A percentile compares a stretch with the other conserved stretches of the same genome.
Evolutionary conservation across 53 echinoderm and acorn worm genomes (phyloP).

Genomic region (Temnopleurus reevesii): DNA sequence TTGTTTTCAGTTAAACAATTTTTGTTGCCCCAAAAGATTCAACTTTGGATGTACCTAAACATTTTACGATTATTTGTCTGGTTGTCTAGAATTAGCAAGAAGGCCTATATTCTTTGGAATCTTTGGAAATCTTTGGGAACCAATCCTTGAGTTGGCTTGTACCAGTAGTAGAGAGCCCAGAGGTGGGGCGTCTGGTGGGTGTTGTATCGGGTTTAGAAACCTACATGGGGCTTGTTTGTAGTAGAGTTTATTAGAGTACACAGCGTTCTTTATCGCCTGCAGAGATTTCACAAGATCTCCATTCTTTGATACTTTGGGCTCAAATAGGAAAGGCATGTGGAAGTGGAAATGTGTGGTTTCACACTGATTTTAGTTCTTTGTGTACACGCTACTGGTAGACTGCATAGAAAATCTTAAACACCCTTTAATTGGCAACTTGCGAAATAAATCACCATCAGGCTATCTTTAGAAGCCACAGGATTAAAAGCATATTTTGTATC

Average conservation of each 20-base stretch:
- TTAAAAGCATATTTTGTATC: too few relatives aligned
- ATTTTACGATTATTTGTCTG: too few relatives aligned
- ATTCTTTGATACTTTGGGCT: slow-evolving; percentile 40
- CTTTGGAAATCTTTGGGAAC: too few relatives aligned
- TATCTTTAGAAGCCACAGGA: background rate
- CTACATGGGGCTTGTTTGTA: slow-evolving; percentile 44
- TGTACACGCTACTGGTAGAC: background rate
- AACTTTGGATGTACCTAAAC: too few relatives aligned
- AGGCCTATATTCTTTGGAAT: too few relatives aligned
- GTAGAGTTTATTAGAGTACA: slow-evolving; percentile 55
- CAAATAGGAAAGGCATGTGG: slow-evolving; percentile 11
- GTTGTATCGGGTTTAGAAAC: slow-evolving; percentile 13
- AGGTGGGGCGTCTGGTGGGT: background rate
- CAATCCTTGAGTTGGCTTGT: too few relatives aligned
- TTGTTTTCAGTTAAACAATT: too few relatives aligned
- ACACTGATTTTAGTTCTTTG: background rate
- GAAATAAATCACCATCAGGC: slow-evolving; percentile 25
- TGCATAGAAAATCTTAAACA: background rate
- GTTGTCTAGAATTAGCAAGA: too few relatives aligned
- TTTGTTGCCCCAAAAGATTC: too few relatives aligned
- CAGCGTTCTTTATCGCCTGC: slow-evolving; percentile 14
- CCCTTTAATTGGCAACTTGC: slow-evolving; percentile 17
- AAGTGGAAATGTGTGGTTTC: slow-evolving; percentile 16
- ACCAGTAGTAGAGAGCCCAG: background rate
- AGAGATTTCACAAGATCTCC: slow-evolving; percentile 40